Conservation (phyloP, 2,113 vertebrate genomes). For the Haemorhous mexicanus region DNA sequence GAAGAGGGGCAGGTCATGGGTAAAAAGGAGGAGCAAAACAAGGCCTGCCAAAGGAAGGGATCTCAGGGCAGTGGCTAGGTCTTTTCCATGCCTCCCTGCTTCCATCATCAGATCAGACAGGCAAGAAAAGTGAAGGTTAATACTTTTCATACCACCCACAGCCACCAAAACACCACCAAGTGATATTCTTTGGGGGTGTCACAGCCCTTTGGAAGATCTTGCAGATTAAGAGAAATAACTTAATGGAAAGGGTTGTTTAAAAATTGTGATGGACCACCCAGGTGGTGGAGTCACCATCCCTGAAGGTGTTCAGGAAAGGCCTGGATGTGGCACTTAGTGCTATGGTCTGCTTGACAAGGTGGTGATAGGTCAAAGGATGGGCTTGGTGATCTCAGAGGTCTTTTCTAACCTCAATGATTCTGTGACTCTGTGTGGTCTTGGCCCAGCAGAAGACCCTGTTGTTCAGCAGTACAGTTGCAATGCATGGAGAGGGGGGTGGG, state of each 20-base stretch:
- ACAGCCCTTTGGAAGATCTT: background rate
- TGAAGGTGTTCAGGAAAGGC: background rate
- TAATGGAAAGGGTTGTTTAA: background rate
- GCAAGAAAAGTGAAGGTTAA: background rate
- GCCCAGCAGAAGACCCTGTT: background rate
- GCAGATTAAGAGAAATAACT: background rate
- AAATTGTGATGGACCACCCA: background rate
- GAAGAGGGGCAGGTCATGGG: background rate
- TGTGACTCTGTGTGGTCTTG: background rate
- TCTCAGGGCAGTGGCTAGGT: background rate
- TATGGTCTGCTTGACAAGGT: background rate
- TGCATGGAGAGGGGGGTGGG: background rate
- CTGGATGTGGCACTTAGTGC: background rate
- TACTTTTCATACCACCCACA: background rate
- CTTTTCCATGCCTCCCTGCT: background rate
- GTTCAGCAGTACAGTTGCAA: background rate
- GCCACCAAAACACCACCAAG: background rate
- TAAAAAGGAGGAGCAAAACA: background rate
- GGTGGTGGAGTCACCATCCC: background rate
- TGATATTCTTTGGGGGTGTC: background rate
- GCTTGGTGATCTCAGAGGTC: background rate
- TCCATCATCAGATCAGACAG: background rate
- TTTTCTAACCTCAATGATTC: background rate
- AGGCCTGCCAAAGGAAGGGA: background rate
- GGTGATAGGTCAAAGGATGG: background rate